Percentiles rank a stretch among this genome's conserved stretches.
These are phyloP conservation scores for Leucania comma DNA, from an alignment of 2,888 invertebrate species.

Conservation along the genomic window DNA sequence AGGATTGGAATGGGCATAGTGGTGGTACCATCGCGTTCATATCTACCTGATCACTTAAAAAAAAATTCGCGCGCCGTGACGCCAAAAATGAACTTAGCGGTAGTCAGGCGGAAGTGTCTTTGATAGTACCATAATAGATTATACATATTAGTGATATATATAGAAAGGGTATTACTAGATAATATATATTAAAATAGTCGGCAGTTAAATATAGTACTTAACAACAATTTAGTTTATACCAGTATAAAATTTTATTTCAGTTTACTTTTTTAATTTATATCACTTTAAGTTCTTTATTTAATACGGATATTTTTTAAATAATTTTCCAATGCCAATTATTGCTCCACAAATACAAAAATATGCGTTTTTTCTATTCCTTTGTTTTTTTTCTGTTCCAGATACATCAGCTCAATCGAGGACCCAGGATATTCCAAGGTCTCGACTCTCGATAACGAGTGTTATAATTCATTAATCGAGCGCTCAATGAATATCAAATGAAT, in stretches of 20 bases:
- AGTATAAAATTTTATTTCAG: no score
- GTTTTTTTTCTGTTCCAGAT: background rate
- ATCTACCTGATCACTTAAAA: no score
- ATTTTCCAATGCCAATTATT: background rate
- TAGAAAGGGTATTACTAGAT: background rate
- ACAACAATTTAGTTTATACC: no score
- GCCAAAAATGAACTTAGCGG: no score
- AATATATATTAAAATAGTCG: no score
- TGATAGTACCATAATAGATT: background rate
- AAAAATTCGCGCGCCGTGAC: no score
- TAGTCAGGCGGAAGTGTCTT: no score
- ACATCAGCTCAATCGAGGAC: slow-evolving; percentile 1
- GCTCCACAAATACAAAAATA: no score
- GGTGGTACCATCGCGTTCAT: no score
- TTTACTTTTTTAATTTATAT: no score
- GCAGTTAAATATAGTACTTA: no score
- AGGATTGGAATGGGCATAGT: slow-evolving; percentile 5
- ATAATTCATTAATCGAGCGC: slow-evolving; percentile 44
- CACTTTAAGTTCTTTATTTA: background rate
- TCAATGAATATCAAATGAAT: slow-evolving; percentile 55
- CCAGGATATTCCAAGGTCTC: slow-evolving; percentile 30
- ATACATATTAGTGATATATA: slow-evolving; percentile 10
- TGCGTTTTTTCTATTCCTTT: no score
- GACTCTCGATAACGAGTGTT: slow-evolving; percentile 47
- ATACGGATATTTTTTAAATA: background rate